These are phyloP conservation scores for Silurus meridionalis DNA, from an alignment of 2,113 vertebrate genomes.

Conservation along the genomic window DNA sequence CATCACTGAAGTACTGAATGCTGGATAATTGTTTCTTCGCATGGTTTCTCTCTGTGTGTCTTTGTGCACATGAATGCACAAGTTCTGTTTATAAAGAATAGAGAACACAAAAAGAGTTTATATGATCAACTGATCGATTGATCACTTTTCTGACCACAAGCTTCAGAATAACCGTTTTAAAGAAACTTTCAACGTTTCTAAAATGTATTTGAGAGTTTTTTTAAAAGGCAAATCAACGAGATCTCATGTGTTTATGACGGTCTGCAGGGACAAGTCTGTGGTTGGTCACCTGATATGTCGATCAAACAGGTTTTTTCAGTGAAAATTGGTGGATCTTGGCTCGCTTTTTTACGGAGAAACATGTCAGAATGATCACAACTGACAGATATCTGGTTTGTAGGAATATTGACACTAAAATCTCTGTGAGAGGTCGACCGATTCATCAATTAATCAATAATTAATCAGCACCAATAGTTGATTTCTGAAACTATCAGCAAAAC, in stretches of 20 bases:
- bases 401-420: neutral
- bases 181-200: neutral
- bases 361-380: neutral
- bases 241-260: neutral
- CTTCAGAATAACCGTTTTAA: neutral
- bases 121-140: too few species aligned
- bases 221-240: neutral
- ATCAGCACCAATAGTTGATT: too few species aligned
- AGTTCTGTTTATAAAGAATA: neutral
- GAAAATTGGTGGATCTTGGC: neutral
- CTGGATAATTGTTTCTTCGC: conserved; percentile 17
- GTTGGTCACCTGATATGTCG: neutral
- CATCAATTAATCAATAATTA: too few species aligned
- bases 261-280: neutral
- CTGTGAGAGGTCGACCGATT: neutral
- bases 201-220: neutral
- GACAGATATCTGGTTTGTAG: neutral
- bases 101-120: neutral
- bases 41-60: neutral
- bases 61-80: neutral
- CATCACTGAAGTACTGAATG: conserved; percentile 20
- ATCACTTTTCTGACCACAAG: neutral
- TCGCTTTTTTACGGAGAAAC: neutral
- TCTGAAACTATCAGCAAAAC: too few species aligned
- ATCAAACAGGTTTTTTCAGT: neutral